phyloP scores from a whole-genome alignment of 53 echinoderm and acorn worm species.

The Arbacia lixula region DNA sequence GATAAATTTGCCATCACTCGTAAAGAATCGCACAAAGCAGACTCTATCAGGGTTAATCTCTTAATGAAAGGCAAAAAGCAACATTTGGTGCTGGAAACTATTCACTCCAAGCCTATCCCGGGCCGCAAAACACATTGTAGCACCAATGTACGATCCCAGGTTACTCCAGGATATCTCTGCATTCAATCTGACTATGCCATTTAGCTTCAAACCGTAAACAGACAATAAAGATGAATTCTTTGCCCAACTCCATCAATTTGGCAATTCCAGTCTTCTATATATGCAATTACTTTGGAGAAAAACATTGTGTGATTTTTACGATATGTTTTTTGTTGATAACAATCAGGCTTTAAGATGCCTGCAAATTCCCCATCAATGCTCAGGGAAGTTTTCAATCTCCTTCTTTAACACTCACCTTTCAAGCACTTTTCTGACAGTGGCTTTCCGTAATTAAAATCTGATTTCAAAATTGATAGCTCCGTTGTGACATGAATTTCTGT shows the following conservation, averaged over 20 bases:
- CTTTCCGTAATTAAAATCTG: background rate
- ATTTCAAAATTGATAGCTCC: background rate
- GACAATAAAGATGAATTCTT: constrained; percentile 28
- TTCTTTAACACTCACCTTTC: background rate
- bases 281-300: constrained; percentile 42
- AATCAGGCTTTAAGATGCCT: constrained; percentile 30
- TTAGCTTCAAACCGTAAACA: constrained; percentile 8
- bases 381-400: constrained; percentile 48
- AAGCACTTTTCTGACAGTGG: constrained; percentile 12
- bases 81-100: constrained; percentile 42
- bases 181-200: constrained; percentile 11
- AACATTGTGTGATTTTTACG: constrained; percentile 43
- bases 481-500: constrained; percentile 7
- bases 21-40: background rate
- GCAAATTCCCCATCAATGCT: constrained; percentile 46
- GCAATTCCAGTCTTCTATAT: constrained; percentile 1
- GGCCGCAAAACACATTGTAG: constrained; percentile 28
- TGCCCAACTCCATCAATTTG: constrained; percentile 31
- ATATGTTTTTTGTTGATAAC: constrained; percentile 35
- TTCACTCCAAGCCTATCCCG: constrained; percentile 1
- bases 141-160: constrained; percentile 22
- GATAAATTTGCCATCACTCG: constrained; percentile 55
- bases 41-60: constrained; percentile 40
- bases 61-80: constrained; percentile 25
- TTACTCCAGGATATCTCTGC: constrained; percentile 29